phyloP scores from a whole-genome alignment of 2,888 invertebrate genomes.

The Oeneis ivallda region DNA sequence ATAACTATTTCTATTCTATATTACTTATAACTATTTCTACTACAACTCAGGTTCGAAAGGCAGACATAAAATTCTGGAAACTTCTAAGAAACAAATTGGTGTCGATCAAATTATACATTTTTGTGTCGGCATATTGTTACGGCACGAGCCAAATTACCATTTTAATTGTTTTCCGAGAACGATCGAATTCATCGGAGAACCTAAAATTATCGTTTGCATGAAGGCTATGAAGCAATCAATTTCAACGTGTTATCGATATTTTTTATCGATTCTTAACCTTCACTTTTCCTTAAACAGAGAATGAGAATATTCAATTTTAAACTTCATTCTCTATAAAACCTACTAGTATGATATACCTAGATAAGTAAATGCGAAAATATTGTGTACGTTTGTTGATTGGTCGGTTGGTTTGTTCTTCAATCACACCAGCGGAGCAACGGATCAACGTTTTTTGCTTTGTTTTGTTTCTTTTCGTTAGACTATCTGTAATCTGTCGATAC shows the following conservation, averaged over 20 bases:
- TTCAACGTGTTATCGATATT: constrained; percentile 13
- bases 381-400: too few species aligned
- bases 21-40: too few species aligned
- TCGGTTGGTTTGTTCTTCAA: too few species aligned
- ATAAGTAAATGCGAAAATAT: too few species aligned
- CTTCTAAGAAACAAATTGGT: constrained; percentile 41
- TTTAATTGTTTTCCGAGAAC: constrained; percentile 55
- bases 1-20: too few species aligned
- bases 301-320: background rate
- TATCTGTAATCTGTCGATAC: too few species aligned
- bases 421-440: too few species aligned
- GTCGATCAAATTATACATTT: constrained; percentile 50
- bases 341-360: too few species aligned
- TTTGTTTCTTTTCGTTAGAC: too few species aligned
- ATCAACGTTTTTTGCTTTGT: too few species aligned
- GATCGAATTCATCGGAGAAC: constrained; percentile 45
- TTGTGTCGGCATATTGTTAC: constrained; percentile 23
- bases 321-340: too few species aligned
- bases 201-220: constrained; percentile 32
- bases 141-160: constrained; percentile 68
- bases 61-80: background rate
- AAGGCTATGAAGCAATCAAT: constrained; percentile 32
- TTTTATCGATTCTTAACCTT: constrained; percentile 18
- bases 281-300: constrained; percentile 3
- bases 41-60: too few species aligned